phyloP scores from a whole-genome alignment of 2,113 vertebrate genomes.

The Callorhinus ursinus region DNA sequence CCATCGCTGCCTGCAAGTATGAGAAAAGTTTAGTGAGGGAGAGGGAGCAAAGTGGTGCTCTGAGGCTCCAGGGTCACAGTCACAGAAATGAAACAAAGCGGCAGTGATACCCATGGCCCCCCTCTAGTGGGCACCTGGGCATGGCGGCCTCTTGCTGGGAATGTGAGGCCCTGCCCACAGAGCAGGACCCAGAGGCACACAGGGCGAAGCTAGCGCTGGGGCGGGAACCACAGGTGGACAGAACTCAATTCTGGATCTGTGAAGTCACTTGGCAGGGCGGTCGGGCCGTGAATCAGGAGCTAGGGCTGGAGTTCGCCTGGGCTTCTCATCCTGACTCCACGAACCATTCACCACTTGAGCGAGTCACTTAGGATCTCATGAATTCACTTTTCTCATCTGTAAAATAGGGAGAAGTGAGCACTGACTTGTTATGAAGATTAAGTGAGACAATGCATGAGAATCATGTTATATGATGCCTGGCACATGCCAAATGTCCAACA shows the following conservation, averaged over 20 bases:
- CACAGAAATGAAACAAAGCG: not conserved
- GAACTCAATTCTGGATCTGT: not conserved
- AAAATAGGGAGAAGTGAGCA: not conserved
- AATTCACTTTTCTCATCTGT: not conserved
- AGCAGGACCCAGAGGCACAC: not conserved
- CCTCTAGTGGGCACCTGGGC: not conserved
- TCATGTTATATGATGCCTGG: not conserved
- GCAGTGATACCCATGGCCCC: not conserved
- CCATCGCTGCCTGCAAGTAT: accelerated
- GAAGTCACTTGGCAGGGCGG: accelerated
- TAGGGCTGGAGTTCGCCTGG: not conserved
- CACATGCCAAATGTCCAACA: not conserved
- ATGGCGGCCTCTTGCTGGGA: accelerated
- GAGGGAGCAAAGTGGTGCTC: not conserved
- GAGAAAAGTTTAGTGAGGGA: not conserved
- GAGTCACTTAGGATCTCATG: not conserved
- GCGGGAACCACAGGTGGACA: not conserved
- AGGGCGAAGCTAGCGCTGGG: not conserved
- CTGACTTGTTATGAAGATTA: not conserved
- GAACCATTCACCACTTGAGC: not conserved
- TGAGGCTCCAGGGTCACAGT: not conserved
- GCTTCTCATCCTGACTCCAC: not conserved
- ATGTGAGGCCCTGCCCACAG: accelerated
- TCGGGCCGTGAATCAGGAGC: not conserved
- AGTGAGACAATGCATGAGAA: not conserved